A percentile compares a stretch with the other conserved stretches of the same genome.
phyloP scores from a whole-genome alignment of 2,888 invertebrate species.

The Atethmia centrago region DNA sequence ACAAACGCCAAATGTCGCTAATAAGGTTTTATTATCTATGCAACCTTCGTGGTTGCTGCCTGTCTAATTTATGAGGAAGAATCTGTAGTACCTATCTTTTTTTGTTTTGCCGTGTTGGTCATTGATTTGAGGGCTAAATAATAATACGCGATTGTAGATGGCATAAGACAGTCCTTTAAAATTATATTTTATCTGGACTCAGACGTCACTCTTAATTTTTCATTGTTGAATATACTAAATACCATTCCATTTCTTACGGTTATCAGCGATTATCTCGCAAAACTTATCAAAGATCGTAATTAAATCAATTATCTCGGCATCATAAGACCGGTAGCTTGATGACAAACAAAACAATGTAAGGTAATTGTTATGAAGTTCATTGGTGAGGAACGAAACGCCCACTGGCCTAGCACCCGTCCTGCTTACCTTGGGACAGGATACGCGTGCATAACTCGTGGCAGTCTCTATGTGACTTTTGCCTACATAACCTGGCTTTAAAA shows the following conservation, averaged over 20 bases:
- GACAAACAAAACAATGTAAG: constrained; percentile 77
- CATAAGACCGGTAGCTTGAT: constrained; percentile 66
- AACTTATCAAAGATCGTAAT: constrained; percentile 58
- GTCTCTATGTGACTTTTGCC: constrained; percentile 69
- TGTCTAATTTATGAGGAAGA: neutral
- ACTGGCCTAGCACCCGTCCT: constrained; percentile 72
- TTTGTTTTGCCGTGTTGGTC: neutral
- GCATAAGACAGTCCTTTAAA: neutral
- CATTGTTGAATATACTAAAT: neutral
- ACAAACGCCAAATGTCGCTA: constrained; percentile 58
- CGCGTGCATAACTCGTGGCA: constrained; percentile 71
- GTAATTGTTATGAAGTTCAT: constrained; percentile 73
- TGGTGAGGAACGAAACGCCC: constrained; percentile 81
- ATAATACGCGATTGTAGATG: neutral
- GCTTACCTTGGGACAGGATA: constrained; percentile 82
- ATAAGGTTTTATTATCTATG: constrained; percentile 35
- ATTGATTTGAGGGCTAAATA: neutral
- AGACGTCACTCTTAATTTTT: neutral
- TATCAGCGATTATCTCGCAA: constrained; percentile 1
- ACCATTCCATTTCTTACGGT: constrained; percentile 3
- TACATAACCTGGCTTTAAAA: constrained; percentile 60
- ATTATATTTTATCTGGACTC: neutral
- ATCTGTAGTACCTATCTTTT: neutral
- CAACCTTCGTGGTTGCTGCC: constrained; percentile 9
- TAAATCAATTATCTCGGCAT: constrained; percentile 53